These are phyloP conservation scores for Gymnodraco acuticeps DNA, from an alignment of 2,797 vertebrate genomes.

Conservation along the genomic window DNA sequence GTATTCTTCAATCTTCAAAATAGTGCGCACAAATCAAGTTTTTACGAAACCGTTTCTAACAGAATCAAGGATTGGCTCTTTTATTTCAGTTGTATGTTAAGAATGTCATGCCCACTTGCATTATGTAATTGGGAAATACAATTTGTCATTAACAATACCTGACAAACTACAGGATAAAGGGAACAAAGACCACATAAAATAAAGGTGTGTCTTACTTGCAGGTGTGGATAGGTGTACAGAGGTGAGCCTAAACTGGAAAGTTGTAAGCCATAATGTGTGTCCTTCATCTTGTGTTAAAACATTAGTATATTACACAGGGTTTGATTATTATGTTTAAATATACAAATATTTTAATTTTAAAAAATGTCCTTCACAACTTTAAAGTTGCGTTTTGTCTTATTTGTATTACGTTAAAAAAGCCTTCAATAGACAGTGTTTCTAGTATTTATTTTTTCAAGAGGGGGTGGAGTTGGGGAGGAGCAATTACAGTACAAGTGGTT, in stretches of 20 bases:
- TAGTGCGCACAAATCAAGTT: too few species aligned
- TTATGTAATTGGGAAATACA: too few species aligned
- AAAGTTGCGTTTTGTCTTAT: not conserved
- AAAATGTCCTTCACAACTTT: not conserved
- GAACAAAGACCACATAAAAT: not conserved
- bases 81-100: not conserved
- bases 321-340: not conserved
- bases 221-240: constrained; percentile 15
- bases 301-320: not conserved
- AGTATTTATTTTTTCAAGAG: not conserved
- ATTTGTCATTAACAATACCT: not conserved
- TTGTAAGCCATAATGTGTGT: not conserved
- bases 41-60: too few species aligned
- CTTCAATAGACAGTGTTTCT: not conserved
- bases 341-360: not conserved
- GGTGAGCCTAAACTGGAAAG: constrained; percentile 18
- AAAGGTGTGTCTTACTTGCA: constrained; percentile 11
- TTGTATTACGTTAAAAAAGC: not conserved
- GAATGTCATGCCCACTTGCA: not conserved
- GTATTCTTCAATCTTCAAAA: not conserved
- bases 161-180: not conserved
- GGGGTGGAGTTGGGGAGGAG: constrained; percentile 57
- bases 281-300: not conserved
- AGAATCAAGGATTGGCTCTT: too few species aligned
- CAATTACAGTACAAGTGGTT: not conserved